phyloP scores from a whole-genome alignment of 2,888 invertebrate species.

The Macrosoma leucophasiata region DNA sequence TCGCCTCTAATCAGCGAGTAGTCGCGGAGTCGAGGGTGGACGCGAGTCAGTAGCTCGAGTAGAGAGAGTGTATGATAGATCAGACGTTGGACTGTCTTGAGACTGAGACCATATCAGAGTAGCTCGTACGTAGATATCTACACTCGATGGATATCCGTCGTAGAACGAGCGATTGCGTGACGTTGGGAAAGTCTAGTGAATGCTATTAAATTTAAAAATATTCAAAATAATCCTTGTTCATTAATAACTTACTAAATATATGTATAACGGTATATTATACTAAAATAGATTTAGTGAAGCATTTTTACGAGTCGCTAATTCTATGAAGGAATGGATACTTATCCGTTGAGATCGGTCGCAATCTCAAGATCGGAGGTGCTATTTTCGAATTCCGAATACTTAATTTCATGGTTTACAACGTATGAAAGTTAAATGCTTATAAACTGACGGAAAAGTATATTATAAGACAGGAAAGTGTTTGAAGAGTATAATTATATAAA shows the following conservation, averaged over 20 bases:
- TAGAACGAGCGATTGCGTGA: constrained; percentile 56
- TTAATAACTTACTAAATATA: constrained; percentile 52
- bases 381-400: constrained; percentile 47
- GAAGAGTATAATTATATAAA: too few species aligned
- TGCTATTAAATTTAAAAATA: constrained; percentile 46
- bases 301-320: constrained; percentile 70
- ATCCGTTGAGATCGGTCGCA: constrained; percentile 61
- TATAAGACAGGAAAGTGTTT: too few species aligned
- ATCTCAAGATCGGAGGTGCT: constrained; percentile 67
- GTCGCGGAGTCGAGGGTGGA: constrained; percentile 44
- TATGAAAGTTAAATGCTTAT: too few species aligned
- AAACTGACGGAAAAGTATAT: constrained; percentile 9
- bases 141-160: constrained; percentile 57
- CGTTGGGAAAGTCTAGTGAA: constrained; percentile 34
- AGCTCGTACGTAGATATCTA: constrained; percentile 46
- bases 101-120: constrained; percentile 74
- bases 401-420: too few species aligned
- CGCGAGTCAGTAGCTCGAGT: constrained; percentile 67
- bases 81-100: constrained; percentile 72
- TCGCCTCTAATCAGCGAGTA: constrained; percentile 3
- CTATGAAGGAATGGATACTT: constrained; percentile 62
- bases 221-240: constrained; percentile 57
- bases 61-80: constrained; percentile 69
- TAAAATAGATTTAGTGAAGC: constrained; percentile 57
- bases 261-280: constrained; percentile 50